A percentile compares a stretch with the other conserved stretches of the same genome.
Evolutionary conservation across 1,140 invertebrate species (phyloP).

Genomic region (Aphis gossypii): DNA sequence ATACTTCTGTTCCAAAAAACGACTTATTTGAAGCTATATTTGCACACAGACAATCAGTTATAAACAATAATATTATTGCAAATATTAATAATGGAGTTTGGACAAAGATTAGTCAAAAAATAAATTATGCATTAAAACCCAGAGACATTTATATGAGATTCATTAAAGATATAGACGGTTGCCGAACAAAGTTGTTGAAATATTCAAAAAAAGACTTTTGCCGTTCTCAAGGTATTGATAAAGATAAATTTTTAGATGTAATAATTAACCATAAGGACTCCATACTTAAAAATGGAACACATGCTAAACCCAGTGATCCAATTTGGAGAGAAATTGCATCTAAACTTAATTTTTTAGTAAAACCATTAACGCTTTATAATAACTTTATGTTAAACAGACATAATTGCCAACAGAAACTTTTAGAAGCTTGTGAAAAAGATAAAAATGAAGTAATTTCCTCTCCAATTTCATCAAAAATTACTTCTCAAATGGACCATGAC

Average conservation of each 20-base stretch:
- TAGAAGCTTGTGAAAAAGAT: constrained; percentile 17
- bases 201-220: background rate
- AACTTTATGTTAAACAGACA: constrained; percentile 34
- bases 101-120: constrained; percentile 41
- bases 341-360: constrained; percentile 30
- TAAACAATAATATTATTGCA: constrained; percentile 25
- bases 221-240: constrained; percentile 22
- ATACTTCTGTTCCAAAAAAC: background rate
- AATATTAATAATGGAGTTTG: constrained; percentile 51
- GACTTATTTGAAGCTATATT: constrained; percentile 30
- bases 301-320: constrained; percentile 49
- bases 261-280: constrained; percentile 38
- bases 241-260: constrained; percentile 43
- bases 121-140: background rate
- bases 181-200: constrained; percentile 24
- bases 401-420: constrained; percentile 42
- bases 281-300: constrained; percentile 26
- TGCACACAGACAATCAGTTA: background rate
- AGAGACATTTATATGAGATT: constrained; percentile 34
- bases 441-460: background rate
- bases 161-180: constrained; percentile 20
- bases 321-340: constrained; percentile 31
- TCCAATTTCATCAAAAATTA: constrained; percentile 27
- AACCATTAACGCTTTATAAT: constrained; percentile 40
- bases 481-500: constrained; percentile 45